Base-by-base conservation (phyloP, 2,113 vertebrate genomes). In the Ranitomeya variabilis region DNA sequence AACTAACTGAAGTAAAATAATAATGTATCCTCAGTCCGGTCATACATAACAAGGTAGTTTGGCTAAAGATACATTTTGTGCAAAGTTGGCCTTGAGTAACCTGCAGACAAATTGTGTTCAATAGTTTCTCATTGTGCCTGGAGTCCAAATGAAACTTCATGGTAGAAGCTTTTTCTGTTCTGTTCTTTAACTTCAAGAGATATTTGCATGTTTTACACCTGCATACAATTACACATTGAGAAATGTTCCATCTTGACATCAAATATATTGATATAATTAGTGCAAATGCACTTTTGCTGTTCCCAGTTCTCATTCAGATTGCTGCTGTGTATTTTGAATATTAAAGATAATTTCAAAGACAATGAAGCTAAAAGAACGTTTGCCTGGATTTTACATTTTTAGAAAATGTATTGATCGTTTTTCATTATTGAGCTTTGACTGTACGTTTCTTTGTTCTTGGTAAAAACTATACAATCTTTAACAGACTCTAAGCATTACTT, bases 401-500 rank as follows among this genome's bases (percentile, higher is more conserved):
- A 11, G 8, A 64, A 62, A 62, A 81, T 37, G 3, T 59, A 57
- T 23, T 59, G 18, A 80, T 23, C 26, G 7, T 1, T 2, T 80
- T 80, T 59, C n/a, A 52, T 6, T 80, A 31, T 19, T 26, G 18
- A 0, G 5, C 7, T 87, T 67, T 71, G 26, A 62, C 21, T 62
- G 73, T 52, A 71, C 23, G 2, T 57, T 10, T 26, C 37, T 5
- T 54, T 76, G 37, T 80, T 31, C 14, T 37, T 80, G 5, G 55
- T 23, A 31, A 88, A 67, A 15, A 6, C n/a, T 62, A 23, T 52
- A 37, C 51, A 55, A 15, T 80, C 52, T 37, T 51, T 76, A 64
- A 37, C 26, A 79, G 23, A 45, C 11, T 85, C 9, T 85, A 45
- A 60, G 69, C 3, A n/a, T 16, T 89, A 26, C 78, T 77, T 89